These are phyloP conservation scores for Drosophila formosana DNA, from an alignment of 2,888 invertebrate species.

Conservation along the genomic window DNA sequence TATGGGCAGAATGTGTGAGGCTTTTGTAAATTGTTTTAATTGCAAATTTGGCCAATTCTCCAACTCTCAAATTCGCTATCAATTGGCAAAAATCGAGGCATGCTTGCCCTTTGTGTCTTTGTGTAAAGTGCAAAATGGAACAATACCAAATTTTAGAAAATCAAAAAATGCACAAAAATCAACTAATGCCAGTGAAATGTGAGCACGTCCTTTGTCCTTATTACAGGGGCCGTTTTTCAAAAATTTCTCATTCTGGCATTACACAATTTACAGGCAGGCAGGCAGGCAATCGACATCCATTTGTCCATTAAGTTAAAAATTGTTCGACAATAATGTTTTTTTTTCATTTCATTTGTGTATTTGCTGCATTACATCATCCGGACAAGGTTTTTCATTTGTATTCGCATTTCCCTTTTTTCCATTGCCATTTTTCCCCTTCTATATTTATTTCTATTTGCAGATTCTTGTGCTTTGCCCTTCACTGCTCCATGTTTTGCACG, in stretches of 20 bases:
- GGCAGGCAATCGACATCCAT: conserved; percentile 23
- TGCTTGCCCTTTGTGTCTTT: not conserved
- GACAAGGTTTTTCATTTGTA: conserved; percentile 25
- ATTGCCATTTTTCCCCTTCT: not conserved
- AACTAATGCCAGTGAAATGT: conserved; percentile 1
- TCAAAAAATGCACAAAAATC: not conserved
- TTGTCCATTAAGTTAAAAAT: conserved; percentile 16
- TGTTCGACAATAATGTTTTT: not conserved
- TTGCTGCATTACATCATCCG: conserved; percentile 42
- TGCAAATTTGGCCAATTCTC: conserved; percentile 46
- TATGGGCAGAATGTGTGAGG: conserved; percentile 19
- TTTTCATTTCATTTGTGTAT: conserved; percentile 48
- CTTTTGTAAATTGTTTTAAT: conserved; percentile 27
- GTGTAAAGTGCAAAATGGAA: not conserved
- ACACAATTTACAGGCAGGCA: conserved; percentile 8
- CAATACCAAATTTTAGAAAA: not conserved
- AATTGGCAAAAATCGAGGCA: conserved; percentile 40
- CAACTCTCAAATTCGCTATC: conserved; percentile 33
- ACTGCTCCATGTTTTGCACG: conserved; percentile 36
- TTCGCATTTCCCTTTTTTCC: not conserved
- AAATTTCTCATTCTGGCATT: conserved; percentile 4
- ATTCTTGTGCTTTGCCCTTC: conserved; percentile 13
- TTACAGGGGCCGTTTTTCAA: conserved; percentile 5
- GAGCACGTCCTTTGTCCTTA: not conserved
- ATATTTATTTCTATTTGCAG: conserved; percentile 3